Evolutionary conservation across 2,888 invertebrate species (phyloP).

Genomic region (Lysandra bellargus): DNA sequence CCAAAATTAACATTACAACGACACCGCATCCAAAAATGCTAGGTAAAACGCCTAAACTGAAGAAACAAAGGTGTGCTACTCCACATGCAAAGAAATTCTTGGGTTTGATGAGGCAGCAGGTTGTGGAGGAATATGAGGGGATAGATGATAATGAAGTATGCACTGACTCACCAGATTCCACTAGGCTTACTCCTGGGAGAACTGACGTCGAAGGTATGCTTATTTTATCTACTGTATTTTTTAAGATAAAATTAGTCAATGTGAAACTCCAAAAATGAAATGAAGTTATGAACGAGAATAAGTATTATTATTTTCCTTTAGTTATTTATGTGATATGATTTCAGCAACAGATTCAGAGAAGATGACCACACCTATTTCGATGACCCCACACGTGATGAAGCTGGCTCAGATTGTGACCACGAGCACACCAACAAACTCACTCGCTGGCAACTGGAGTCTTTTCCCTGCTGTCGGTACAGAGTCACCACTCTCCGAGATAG

Average conservation of each 20-base stretch:
- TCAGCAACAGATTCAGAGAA: conserved; percentile 52
- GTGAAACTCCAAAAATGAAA: no score
- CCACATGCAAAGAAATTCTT: conserved; percentile 67
- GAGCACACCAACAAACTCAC: conserved; percentile 69
- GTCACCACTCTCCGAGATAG: conserved; percentile 73
- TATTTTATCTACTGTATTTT: not conserved
- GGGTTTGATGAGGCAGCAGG: conserved; percentile 56
- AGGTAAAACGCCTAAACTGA: conserved; percentile 59
- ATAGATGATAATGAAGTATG: conserved; percentile 48
- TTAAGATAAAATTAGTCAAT: not conserved
- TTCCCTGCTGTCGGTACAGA: conserved; percentile 66
- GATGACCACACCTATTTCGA: conserved; percentile 68
- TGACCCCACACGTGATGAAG: conserved; percentile 57
- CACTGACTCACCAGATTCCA: conserved; percentile 47
- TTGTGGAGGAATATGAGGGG: conserved; percentile 57
- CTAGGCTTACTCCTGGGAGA: conserved; percentile 54
- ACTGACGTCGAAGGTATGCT: conserved; percentile 53
- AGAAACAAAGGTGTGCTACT: conserved; percentile 58
- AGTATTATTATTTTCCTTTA: no score
- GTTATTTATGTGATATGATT: not conserved
- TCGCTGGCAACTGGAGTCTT: conserved; percentile 59
- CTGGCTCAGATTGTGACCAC: conserved; percentile 63
- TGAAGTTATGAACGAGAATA: no score
- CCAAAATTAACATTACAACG: conserved; percentile 43
- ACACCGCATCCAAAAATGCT: conserved; percentile 55